Evolutionary conservation across 2,797 vertebrate genomes (phyloP).

Genomic region (Darevskia nairensis): DNA sequence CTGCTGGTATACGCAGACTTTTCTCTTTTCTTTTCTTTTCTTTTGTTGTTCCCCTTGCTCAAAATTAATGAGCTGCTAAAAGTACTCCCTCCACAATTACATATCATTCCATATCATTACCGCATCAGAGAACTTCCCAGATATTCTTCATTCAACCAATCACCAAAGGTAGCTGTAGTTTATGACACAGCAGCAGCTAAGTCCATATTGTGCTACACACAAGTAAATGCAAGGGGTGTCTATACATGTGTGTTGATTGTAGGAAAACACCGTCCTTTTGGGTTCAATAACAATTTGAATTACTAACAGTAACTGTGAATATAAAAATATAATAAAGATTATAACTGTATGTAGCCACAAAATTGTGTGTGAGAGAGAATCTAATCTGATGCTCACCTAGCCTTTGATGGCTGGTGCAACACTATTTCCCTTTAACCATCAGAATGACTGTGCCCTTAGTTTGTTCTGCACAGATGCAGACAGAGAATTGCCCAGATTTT

Average conservation of each 20-base stretch:
- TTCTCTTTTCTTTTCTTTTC: neutral
- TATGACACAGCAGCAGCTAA: neutral
- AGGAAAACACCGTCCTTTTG: neutral
- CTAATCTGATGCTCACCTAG: neutral
- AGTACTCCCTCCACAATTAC: neutral
- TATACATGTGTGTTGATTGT: neutral
- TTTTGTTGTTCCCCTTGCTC: neutral
- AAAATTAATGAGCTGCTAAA: neutral
- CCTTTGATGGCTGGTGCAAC: slow-evolving; percentile 46
- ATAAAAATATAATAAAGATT: too few species aligned
- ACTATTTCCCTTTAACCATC: slow-evolving; percentile 61
- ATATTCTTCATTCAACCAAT: neutral
- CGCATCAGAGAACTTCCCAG: neutral
- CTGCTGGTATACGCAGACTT: too few species aligned
- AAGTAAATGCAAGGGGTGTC: neutral
- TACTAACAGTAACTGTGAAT: neutral
- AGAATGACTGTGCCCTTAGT: slow-evolving; percentile 66
- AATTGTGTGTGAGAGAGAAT: too few species aligned
- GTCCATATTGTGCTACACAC: neutral
- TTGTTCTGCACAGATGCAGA: slow-evolving; percentile 79
- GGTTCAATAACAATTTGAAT: neutral
- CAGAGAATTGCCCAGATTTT: slow-evolving; percentile 85
- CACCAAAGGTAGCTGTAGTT: neutral
- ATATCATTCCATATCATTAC: neutral
- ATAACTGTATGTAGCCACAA: too few species aligned